phyloP scores from a whole-genome alignment of 2,797 vertebrate genomes.

The Poeciliopsis paucimaculata region DNA sequence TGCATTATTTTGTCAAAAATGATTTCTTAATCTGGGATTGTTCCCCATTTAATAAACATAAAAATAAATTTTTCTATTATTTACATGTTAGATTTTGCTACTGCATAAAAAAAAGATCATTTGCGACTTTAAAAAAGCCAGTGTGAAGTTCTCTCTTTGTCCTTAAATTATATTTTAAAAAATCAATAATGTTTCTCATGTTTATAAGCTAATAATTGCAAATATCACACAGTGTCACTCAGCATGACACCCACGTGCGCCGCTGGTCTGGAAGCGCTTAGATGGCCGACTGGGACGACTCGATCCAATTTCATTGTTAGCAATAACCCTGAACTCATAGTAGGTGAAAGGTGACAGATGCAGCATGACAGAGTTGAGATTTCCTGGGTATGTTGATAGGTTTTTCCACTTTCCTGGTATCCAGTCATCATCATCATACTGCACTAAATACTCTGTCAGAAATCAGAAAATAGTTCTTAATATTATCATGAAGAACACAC shows the following conservation, averaged over 20 bases:
- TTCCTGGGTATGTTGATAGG: slow-evolving; percentile 90
- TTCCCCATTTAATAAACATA: background rate
- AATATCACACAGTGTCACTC: background rate
- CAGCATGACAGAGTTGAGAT: slow-evolving; percentile 89
- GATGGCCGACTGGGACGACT: slow-evolving; percentile 92
- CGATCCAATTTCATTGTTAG: slow-evolving; percentile 89
- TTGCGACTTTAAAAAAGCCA: background rate
- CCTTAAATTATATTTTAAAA: background rate
- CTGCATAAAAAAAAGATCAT: background rate
- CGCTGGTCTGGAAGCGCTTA: slow-evolving; percentile 89
- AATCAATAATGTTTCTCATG: background rate
- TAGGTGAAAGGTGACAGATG: slow-evolving; percentile 91
- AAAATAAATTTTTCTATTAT: background rate
- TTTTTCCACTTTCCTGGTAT: slow-evolving; percentile 91
- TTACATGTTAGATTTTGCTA: background rate
- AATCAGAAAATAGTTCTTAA: background rate
- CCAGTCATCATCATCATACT: slow-evolving; percentile 93
- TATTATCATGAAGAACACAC: background rate
- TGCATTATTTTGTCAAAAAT: background rate
- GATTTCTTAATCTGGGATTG: background rate
- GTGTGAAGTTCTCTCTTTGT: background rate
- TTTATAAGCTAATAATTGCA: background rate
- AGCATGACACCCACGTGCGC: slow-evolving; percentile 86
- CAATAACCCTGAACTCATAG: slow-evolving; percentile 93
- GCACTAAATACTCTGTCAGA: slow-evolving; percentile 88